These are phyloP conservation scores for Bombyx mori DNA, from an alignment of 1,140 invertebrate genomes.

Conservation along the genomic window ASM3026992v2 NC_085132.1:6834001-6834500, in stretches of 20 bases:
- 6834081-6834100: constrained; percentile 24
- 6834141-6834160: constrained; percentile 68
- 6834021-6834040: too few species aligned
- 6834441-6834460: constrained; percentile 48
- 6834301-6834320: constrained; percentile 75
- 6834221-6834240: constrained; percentile 81
- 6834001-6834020: too few species aligned
- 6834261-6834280: constrained; percentile 75
- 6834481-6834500: constrained; percentile 53
- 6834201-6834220: constrained; percentile 71
- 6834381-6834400: constrained; percentile 78
- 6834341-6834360: constrained; percentile 74
- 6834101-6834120: constrained; percentile 78
- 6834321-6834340: constrained; percentile 69
- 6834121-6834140: constrained; percentile 74
- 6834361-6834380: constrained; percentile 78
- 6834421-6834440: constrained; percentile 81
- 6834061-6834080: too few species aligned
- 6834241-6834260: constrained; percentile 66
- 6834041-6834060: too few species aligned
- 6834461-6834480: constrained; percentile 48
- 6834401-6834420: constrained; percentile 78
- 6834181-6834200: constrained; percentile 50
- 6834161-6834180: constrained; percentile 69
- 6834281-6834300: constrained; percentile 75